Evolutionary conservation across 1,140 invertebrate species (phyloP), one percentile per base, ranked within the genome.

Genomic region (Drosophila littoralis): DNA sequence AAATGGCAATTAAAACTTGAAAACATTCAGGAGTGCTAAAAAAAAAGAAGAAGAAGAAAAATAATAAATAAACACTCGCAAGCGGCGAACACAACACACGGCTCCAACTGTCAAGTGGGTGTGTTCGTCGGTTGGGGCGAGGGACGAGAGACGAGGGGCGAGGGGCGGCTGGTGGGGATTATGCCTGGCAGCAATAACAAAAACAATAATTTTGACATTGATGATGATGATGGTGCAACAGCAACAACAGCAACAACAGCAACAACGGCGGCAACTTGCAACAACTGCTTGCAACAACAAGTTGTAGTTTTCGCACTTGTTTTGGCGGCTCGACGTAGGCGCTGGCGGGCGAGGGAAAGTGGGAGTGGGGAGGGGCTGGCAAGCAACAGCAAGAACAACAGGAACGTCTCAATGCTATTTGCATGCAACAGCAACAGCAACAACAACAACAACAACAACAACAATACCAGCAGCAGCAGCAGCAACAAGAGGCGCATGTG

Each of bases 181-280:
- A 55, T 43, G 32, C 59, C 45, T 66, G 57, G 15, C 50, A 55
- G 57, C 57, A 70, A 81, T 81, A 86, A 78, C 55, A 79, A 86
- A 83, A 86, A 69, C 83, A 86, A 86, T 82, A 79, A 88, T 88
- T 86, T 86, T 86, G 83, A 86, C 83, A 86, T 86, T 86, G 83
- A 86, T 50, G 63, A 72, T 81, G 82, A 70, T 86, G 81, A 48
- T 71, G 81, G 33, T 63, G 59, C n/a, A 32, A 8, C 51, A 46
- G 17, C 68, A 64, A 33, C 51, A 65, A 22, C 77, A 59, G 50
- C 71, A 32, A 8, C 51, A 45, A 32, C 68, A 64, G 22, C 51
- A 65, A 22, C 77, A 63, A 45, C 71, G 68, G 57, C 77, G 69
- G 80, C 65, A 77, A 61, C 66, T 59, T 71, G 46, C 67, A 40